phyloP scores from a whole-genome alignment of 2,888 invertebrate genomes.

The Andrena minutula region DNA sequence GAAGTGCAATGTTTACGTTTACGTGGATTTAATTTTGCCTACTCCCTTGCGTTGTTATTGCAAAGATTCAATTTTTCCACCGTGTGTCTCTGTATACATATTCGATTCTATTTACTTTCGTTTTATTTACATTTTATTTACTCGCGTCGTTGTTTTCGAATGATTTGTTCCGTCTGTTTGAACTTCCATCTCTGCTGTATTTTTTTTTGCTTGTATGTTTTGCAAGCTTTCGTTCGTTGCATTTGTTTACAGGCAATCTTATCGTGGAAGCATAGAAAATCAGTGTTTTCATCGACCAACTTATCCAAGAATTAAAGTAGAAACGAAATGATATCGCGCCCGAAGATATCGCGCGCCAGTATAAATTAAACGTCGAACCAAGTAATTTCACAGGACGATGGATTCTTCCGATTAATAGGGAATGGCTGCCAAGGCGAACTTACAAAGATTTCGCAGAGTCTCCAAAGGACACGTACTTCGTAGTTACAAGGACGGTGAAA shows the following conservation, averaged over 20 bases:
- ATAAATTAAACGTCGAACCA: conserved; percentile 45
- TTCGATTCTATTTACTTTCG: background rate
- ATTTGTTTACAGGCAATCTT: no score
- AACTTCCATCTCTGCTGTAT: no score
- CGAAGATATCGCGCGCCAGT: conserved; percentile 18
- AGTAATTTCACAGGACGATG: conserved; percentile 49
- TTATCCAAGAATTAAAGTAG: background rate
- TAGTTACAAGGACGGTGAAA: conserved; percentile 36
- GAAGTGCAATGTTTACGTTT: background rate
- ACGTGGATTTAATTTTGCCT: background rate
- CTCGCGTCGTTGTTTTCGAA: background rate
- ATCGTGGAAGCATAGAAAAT: no score
- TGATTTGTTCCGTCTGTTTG: background rate
- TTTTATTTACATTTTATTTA: background rate
- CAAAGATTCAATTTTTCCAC: background rate
- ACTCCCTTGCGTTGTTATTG: background rate
- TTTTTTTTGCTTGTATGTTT: no score
- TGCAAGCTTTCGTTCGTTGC: no score
- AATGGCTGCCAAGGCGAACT: conserved; percentile 24
- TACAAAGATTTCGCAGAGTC: conserved; percentile 19
- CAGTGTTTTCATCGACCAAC: no score
- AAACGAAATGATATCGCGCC: conserved; percentile 4
- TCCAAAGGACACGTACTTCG: conserved; percentile 25
- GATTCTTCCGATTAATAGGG: conserved; percentile 50
- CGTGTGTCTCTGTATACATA: background rate